Evolutionary conservation across 2,888 invertebrate species (phyloP).

Genomic region (Rhamphomyia laevipes): DNA sequence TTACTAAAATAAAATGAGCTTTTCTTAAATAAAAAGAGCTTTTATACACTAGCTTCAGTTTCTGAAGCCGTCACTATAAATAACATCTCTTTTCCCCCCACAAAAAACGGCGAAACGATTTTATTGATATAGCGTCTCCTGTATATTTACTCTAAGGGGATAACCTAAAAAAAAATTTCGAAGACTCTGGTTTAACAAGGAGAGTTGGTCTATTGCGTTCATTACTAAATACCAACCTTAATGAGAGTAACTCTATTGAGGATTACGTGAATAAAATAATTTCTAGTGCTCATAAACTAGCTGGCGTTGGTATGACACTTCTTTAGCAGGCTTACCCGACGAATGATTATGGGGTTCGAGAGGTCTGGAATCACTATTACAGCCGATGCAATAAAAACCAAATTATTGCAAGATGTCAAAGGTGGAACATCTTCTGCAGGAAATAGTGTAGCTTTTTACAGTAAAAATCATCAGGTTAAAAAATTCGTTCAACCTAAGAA

Average conservation of each 20-base stretch:
- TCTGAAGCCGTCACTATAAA: no score
- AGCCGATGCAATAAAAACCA: background rate
- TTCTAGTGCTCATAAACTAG: background rate
- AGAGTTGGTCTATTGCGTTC: slow-evolving; percentile 2
- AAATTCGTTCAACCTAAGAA: background rate
- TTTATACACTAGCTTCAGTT: no score
- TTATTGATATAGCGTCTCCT: no score
- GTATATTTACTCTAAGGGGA: no score
- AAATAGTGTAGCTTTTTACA: background rate
- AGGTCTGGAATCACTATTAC: background rate
- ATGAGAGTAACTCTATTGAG: slow-evolving; percentile 1
- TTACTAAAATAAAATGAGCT: no score
- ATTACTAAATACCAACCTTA: slow-evolving; percentile 1
- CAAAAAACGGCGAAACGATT: no score
- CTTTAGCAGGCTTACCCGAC: background rate
- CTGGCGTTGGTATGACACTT: background rate
- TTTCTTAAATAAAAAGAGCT: no score
- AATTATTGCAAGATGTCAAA: background rate
- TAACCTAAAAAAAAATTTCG: background rate
- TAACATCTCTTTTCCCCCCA: no score
- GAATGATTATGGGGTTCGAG: background rate
- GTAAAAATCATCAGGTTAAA: background rate
- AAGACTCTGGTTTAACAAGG: slow-evolving; percentile 2
- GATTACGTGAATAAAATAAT: background rate
- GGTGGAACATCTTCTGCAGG: background rate